Evolutionary conservation across 2,888 invertebrate genomes (phyloP).

Genomic region (Boloria euphrosyne): DNA sequence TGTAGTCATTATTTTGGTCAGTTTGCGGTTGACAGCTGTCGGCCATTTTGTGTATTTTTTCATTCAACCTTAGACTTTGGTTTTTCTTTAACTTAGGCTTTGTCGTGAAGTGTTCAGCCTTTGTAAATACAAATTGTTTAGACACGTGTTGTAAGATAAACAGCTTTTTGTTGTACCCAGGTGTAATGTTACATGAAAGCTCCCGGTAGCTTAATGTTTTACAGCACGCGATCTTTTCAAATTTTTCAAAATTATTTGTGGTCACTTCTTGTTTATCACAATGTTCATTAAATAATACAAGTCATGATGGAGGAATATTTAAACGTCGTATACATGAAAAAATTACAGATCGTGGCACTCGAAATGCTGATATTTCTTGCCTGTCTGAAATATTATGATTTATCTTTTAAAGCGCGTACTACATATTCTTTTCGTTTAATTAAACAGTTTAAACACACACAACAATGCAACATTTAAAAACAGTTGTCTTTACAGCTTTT

Average conservation of each 20-base stretch:
- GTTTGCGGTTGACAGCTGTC: conserved; percentile 69
- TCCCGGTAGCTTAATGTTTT: conserved; percentile 28
- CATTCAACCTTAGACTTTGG: conserved; percentile 8
- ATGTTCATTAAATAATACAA: not conserved
- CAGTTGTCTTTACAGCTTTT: too few species aligned
- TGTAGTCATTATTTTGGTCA: conserved; percentile 48
- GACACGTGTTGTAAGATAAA: conserved; percentile 55
- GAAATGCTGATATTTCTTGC: too few species aligned
- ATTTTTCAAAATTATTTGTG: conserved; percentile 27
- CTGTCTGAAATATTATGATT: too few species aligned
- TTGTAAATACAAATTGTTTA: conserved; percentile 47
- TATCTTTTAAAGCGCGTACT: too few species aligned
- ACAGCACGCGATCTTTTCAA: conserved; percentile 27
- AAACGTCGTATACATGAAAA: not conserved
- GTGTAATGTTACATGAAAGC: conserved; percentile 43
- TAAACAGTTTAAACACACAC: too few species aligned
- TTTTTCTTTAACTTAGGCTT: conserved; percentile 18
- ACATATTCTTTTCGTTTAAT: too few species aligned
- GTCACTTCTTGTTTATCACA: not conserved
- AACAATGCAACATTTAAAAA: too few species aligned
- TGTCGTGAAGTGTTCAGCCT: conserved; percentile 47
- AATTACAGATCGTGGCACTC: not conserved
- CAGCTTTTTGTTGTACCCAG: conserved; percentile 45
- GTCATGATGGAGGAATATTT: too few species aligned
- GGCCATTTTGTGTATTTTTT: conserved; percentile 29